A percentile compares a stretch with the other conserved stretches of the same genome.
Evolutionary conservation across 2,888 invertebrate species (phyloP).

Genomic region (Xanthia icteritia): DNA sequence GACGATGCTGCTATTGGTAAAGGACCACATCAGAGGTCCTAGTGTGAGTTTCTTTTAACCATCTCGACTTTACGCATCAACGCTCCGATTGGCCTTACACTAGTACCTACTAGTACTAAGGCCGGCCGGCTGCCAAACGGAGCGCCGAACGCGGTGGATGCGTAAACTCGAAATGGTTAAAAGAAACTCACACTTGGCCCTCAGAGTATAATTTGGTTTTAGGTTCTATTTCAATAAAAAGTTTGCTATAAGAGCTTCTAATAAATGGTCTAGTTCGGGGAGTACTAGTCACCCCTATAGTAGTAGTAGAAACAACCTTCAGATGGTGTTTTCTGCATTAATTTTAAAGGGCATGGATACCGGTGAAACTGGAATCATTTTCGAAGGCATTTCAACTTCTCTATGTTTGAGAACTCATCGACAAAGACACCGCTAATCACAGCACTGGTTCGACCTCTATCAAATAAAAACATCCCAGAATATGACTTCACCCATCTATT

Average conservation of each 20-base stretch:
- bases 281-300: not conserved
- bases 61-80: too few relatives aligned
- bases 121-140: too few relatives aligned
- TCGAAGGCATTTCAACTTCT: not conserved
- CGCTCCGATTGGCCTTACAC: too few relatives aligned
- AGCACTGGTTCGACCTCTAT: not conserved
- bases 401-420: not conserved
- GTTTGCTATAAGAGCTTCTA: not conserved
- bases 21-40: not conserved
- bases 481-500: constrained; percentile 3
- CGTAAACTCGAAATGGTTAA: too few relatives aligned
- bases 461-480: constrained; percentile 4
- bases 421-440: not conserved
- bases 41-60: too few relatives aligned
- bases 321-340: not conserved
- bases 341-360: not conserved
- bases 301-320: not conserved
- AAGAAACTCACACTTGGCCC: too few relatives aligned
- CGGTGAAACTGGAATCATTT: not conserved
- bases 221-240: not conserved
- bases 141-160: too few relatives aligned
- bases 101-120: too few relatives aligned
- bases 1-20: not conserved
- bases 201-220: not conserved
- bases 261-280: not conserved